These are phyloP conservation scores for Myotis pilosus DNA, from an alignment of 2,797 vertebrate species.

Conservation along the genomic window DNA sequence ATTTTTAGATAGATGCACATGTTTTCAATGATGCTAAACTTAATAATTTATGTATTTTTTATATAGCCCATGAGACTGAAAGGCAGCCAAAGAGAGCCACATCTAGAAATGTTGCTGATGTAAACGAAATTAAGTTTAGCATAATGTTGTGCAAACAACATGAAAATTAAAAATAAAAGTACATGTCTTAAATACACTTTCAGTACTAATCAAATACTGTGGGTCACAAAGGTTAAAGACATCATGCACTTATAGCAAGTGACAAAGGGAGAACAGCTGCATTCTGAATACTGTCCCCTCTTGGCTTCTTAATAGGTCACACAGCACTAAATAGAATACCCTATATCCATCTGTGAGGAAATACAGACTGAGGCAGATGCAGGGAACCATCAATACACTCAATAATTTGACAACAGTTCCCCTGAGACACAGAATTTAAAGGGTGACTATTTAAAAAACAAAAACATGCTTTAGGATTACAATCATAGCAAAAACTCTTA, in stretches of 20 bases:
- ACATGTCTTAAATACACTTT: conserved; percentile 66
- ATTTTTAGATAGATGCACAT: conserved; percentile 79
- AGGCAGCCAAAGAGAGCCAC: conserved; percentile 83
- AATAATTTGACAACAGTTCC: not conserved
- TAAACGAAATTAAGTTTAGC: conserved; percentile 78
- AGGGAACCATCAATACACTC: not conserved
- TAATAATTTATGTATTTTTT: conserved; percentile 77
- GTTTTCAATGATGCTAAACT: conserved; percentile 82
- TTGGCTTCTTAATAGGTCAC: not conserved
- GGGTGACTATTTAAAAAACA: not conserved
- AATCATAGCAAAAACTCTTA: not conserved
- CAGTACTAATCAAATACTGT: conserved; percentile 58
- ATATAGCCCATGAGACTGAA: conserved; percentile 82
- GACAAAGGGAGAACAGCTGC: not conserved
- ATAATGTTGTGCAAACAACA: conserved; percentile 72
- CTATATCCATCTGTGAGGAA: not conserved
- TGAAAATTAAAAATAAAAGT: conserved; percentile 76
- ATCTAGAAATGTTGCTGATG: conserved; percentile 81
- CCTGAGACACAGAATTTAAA: not conserved
- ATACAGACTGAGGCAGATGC: not conserved
- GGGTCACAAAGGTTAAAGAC: conserved; percentile 51
- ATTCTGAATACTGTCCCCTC: not conserved
- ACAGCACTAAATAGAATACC: not conserved
- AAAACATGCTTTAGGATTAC: not conserved
- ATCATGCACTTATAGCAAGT: not conserved